phyloP scores from a whole-genome alignment of 2,113 vertebrate species.

The Nyctibius bracteatus region DNA sequence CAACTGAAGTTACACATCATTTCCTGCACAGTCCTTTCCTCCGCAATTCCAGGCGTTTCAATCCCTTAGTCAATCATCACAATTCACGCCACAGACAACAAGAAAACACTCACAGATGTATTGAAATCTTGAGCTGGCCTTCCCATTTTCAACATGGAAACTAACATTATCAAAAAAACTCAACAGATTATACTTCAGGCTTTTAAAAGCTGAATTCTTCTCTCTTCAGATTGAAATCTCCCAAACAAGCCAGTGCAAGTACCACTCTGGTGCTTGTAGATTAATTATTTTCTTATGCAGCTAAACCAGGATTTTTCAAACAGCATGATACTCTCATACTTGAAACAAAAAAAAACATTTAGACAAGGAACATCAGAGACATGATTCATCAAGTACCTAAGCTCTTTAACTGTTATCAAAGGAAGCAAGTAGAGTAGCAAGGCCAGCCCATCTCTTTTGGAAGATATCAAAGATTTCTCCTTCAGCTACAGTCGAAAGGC shows the following conservation, averaged over 20 bases:
- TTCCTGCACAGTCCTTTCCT: neutral
- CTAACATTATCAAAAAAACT: neutral
- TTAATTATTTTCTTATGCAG: slow-evolving; percentile 25
- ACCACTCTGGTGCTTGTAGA: neutral
- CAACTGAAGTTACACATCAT: neutral
- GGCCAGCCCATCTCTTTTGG: neutral
- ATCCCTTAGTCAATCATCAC: neutral
- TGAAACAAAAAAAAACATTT: slow-evolving; percentile 8
- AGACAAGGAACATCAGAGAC: slow-evolving; percentile 2
- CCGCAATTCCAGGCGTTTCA: neutral
- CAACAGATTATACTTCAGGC: neutral
- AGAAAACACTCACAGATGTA: neutral
- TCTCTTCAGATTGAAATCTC: neutral
- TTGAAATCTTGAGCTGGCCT: neutral
- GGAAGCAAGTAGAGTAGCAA: neutral
- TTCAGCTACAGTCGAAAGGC: neutral
- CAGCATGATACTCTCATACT: neutral
- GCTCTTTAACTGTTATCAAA: slow-evolving; percentile 7
- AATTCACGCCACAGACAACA: neutral
- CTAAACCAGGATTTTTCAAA: neutral
- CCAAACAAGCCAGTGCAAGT: neutral
- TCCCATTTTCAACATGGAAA: neutral
- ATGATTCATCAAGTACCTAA: neutral
- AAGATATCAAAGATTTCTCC: neutral
- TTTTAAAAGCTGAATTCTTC: neutral